Conservation (phyloP, 2,113 vertebrate species). For the Microcebus murinus region DNA sequence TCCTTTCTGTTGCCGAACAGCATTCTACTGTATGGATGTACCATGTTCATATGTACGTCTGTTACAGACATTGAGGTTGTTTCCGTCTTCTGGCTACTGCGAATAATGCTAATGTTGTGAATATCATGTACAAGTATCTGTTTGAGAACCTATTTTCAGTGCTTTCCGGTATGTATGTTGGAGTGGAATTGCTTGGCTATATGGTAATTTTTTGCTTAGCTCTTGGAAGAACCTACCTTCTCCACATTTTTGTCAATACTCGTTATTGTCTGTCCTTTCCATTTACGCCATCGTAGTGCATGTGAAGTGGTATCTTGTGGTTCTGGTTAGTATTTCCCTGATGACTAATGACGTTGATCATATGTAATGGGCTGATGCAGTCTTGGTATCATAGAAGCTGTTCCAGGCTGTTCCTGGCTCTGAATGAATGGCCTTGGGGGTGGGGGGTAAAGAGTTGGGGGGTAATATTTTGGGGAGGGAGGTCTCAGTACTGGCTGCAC, state of each 20-base stretch:
- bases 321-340: not conserved
- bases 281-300: rapidly evolving
- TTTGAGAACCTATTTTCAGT: not conserved
- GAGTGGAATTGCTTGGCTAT: not conserved
- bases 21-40: rapidly evolving
- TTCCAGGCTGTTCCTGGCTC: not conserved
- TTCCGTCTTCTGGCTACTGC: not conserved
- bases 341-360: not conserved
- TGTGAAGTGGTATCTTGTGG: not conserved
- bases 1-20: not conserved
- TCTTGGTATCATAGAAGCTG: not conserved
- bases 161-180: not conserved
- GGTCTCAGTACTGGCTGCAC: not conserved
- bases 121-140: not conserved
- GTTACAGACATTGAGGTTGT: no score
- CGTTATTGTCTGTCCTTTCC: not conserved
- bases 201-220: not conserved
- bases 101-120: not conserved
- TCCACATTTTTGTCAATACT: not conserved
- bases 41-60: no score
- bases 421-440: not conserved
- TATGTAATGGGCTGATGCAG: not conserved
- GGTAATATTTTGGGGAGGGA: not conserved
- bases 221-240: not conserved
- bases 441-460: not conserved